Evolutionary conservation across 1,140 invertebrate genomes (phyloP).

Genomic region (Bombus superbus): DNA sequence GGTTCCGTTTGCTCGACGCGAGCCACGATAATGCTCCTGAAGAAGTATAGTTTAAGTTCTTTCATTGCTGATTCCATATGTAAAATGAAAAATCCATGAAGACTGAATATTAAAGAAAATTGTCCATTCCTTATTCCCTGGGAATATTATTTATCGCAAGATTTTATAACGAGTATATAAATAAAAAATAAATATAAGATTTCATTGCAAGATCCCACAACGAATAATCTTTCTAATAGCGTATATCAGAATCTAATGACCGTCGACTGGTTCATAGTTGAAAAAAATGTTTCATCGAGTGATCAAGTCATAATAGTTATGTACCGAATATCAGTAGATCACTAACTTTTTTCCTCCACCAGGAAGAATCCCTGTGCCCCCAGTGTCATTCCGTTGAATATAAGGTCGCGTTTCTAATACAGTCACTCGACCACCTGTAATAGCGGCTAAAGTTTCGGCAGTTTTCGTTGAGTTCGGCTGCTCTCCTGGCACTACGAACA

Average conservation of each 20-base stretch:
- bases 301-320: background rate
- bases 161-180: no score
- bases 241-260: no score
- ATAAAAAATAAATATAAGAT: no score
- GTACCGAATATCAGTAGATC: background rate
- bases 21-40: slow-evolving; percentile 90
- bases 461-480: slow-evolving; percentile 88
- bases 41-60: background rate
- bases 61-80: background rate
- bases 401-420: slow-evolving; percentile 90
- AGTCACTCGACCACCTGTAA: slow-evolving; percentile 90
- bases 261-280: background rate
- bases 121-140: no score
- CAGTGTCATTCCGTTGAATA: slow-evolving; percentile 75
- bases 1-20: slow-evolving; percentile 77
- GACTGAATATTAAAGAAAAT: no score
- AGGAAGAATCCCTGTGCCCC: slow-evolving; percentile 31
- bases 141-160: no score
- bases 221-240: no score
- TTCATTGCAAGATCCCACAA: no score
- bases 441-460: slow-evolving; percentile 88
- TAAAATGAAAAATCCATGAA: background rate
- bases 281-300: background rate
- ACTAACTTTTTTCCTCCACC: slow-evolving; percentile 67
- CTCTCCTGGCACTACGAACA: slow-evolving; percentile 89